phyloP scores from a whole-genome alignment of 1,140 invertebrate genomes.

The Calephelis virginiensis region DNA sequence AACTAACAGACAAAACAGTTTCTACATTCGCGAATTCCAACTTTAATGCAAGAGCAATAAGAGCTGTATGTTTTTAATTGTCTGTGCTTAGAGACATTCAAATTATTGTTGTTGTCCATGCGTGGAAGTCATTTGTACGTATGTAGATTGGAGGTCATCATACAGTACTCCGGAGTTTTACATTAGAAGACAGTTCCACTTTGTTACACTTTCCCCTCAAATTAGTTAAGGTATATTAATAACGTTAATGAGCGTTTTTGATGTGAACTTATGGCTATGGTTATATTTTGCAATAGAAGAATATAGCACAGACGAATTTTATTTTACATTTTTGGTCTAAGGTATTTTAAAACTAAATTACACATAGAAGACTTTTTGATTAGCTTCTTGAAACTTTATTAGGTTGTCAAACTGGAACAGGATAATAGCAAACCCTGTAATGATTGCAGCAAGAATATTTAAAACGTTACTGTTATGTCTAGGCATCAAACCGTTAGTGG shows the following conservation, averaged over 20 bases:
- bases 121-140: constrained; percentile 72
- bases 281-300: background rate
- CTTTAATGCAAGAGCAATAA: constrained; percentile 28
- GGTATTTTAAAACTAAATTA: too few relatives aligned
- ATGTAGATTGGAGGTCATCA: constrained; percentile 75
- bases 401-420: too few relatives aligned
- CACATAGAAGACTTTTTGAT: too few relatives aligned
- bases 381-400: too few relatives aligned
- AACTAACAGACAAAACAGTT: constrained; percentile 48
- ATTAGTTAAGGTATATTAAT: constrained; percentile 34
- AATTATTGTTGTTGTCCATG: constrained; percentile 71
- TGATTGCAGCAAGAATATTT: too few relatives aligned
- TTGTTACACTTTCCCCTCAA: constrained; percentile 34
- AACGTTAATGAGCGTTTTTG: constrained; percentile 15
- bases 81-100: constrained; percentile 40
- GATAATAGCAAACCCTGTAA: too few relatives aligned
- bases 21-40: constrained; percentile 27
- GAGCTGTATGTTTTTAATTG: constrained; percentile 11
- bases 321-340: too few relatives aligned
- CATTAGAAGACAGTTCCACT: constrained; percentile 39
- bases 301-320: background rate
- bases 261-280: constrained; percentile 11
- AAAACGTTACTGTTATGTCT: too few relatives aligned
- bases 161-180: constrained; percentile 53
- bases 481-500: too few relatives aligned